A percentile compares a stretch with the other conserved stretches of the same genome.
Conservation (phyloP, 2,113 vertebrate species). For the Macquaria ambigua region DNA sequence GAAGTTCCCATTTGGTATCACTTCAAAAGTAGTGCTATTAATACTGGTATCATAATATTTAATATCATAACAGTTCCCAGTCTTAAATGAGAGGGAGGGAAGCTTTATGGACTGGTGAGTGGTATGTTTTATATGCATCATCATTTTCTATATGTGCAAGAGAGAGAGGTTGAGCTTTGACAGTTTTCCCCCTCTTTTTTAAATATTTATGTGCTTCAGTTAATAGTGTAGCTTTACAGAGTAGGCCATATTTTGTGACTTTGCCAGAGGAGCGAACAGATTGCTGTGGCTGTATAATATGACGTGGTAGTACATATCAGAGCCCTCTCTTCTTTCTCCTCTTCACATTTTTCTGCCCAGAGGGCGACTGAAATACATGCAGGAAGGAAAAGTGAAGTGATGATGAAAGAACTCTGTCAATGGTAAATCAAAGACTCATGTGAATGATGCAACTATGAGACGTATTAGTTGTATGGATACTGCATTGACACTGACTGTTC, state of each 20-base stretch:
- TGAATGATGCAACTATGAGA: conserved; percentile 28
- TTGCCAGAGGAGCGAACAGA: conserved; percentile 55
- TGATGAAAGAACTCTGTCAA: conserved; percentile 53
- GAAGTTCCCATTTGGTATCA: background rate
- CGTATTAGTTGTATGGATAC: background rate
- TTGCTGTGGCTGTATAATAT: conserved; percentile 56
- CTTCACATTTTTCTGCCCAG: conserved; percentile 12
- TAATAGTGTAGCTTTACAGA: conserved; percentile 58
- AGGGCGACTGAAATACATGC: conserved; percentile 8
- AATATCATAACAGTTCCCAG: background rate
- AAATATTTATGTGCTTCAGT: conserved; percentile 55
- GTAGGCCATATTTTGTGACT: conserved; percentile 47
- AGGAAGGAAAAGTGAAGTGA: conserved; percentile 35
- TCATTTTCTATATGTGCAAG: conserved; percentile 26
- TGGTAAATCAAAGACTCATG: conserved; percentile 42
- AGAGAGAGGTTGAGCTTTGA: conserved; percentile 14
- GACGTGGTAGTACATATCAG: conserved; percentile 53
- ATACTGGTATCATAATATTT: background rate
- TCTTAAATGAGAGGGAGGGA: conserved; percentile 3
- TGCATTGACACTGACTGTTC: conserved; percentile 2
- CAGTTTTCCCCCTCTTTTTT: conserved; percentile 35
- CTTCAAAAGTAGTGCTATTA: background rate
- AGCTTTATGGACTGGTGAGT: conserved; percentile 13
- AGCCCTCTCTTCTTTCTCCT: conserved; percentile 33
- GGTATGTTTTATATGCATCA: conserved; percentile 30